Evolutionary conservation across 2,113 vertebrate species (phyloP), one percentile per base, ranked within the genome.

Genomic region (Oreotrochilus melanogaster): DNA sequence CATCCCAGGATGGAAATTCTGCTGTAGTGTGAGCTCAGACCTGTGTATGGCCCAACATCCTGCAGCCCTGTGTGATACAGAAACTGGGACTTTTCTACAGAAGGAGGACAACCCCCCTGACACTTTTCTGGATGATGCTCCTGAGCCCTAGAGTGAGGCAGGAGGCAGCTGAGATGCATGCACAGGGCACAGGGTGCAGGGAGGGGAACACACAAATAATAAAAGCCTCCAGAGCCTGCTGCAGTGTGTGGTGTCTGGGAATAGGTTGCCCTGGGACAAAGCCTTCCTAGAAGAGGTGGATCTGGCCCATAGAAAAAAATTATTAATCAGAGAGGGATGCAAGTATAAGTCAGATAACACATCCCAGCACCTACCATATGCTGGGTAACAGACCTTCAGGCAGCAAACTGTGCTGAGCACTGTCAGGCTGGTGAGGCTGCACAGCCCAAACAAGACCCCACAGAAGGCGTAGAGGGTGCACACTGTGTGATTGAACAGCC

Each of bases 331-430:
- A 7, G 51, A 42, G 30, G 30, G 22, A 8, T 27, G 43, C 11
- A 8, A 45, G 73, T 1, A 14, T 2, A 65, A 82, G 21, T 78
- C 61, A 39, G 81, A 8, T 70, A 81, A 54, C 5, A 0, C 16
- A 1, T 3, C 16, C 22, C 80, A 74, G 74, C 89, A 96, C 97
- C 88, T 98, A 99, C 98, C 98, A 6, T 98, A 98, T 87, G 98
- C 97, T 33, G 98, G 98, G 95, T 97, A 98, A 92, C 98, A 99
- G 95, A 99, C 98, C 95, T 99, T 99, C 43, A 99, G 97, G 97
- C 99, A 99, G 98, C 99, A 99, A 72, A 99, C 98, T 1, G 92
- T 89, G n/a, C 98, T 98, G 50, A 99, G 97, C 74, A 98, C 98
- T 0, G 98, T 98, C 72, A 99, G 98, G 95, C 98, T 99, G 89